phyloP scores from a whole-genome alignment of 2,113 vertebrate genomes.

The Haemorhous mexicanus region DNA sequence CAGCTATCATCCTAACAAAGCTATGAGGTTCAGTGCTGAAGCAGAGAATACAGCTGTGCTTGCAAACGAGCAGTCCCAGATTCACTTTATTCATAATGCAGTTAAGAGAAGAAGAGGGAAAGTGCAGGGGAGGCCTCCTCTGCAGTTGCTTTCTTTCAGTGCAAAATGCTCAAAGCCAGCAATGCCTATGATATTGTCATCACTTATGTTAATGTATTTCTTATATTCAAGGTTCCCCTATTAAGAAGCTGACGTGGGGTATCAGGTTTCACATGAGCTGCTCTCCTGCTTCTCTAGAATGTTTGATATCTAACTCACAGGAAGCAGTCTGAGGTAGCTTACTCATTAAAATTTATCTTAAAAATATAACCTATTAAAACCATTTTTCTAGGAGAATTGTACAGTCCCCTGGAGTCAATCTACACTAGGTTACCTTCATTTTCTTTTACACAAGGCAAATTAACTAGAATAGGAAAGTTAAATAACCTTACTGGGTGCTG shows the following conservation, averaged over 20 bases:
- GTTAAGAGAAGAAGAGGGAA: not conserved
- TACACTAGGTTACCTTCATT: not conserved
- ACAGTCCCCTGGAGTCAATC: not conserved
- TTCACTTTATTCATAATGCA: not conserved
- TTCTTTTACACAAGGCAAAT: not conserved
- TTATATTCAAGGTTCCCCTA: not conserved
- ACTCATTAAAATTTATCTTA: not conserved
- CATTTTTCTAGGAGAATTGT: not conserved
- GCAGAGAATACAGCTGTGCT: not conserved
- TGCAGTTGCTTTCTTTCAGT: not conserved
- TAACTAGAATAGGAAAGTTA: not conserved
- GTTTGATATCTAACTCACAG: not conserved
- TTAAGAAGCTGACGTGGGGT: not conserved
- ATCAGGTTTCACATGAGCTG: not conserved
- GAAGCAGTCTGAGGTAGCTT: not conserved
- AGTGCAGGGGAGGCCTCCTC: not conserved
- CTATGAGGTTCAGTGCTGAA: not conserved
- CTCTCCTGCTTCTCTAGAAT: not conserved
- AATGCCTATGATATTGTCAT: not conserved
- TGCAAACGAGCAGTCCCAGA: not conserved
- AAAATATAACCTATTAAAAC: not conserved
- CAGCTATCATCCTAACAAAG: not conserved
- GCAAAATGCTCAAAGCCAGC: not conserved
- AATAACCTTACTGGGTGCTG: not conserved
- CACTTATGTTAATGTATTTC: not conserved